Conservation (phyloP, 2,797 vertebrate species). For the Myotis myotis region DNA sequence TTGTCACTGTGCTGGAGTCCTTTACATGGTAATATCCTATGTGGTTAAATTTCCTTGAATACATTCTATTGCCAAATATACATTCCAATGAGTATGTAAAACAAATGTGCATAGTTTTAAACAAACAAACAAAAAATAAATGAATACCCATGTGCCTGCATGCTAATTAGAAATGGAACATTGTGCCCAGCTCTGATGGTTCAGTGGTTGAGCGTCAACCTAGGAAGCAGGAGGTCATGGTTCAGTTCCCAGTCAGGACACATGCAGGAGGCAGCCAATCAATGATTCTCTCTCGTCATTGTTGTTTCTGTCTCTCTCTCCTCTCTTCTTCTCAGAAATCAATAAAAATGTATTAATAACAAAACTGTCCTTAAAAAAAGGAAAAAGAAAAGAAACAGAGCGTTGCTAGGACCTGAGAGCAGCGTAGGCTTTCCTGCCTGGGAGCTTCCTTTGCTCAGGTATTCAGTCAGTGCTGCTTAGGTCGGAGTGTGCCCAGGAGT, state of each 20-base stretch:
- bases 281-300: too few species aligned
- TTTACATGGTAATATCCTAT: neutral
- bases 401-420: too few species aligned
- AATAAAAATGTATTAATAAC: too few species aligned
- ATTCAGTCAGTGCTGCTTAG: neutral
- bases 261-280: too few species aligned
- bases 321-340: too few species aligned
- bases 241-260: too few species aligned
- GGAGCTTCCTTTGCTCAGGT: neutral
- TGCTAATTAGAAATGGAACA: neutral
- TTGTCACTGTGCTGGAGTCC: neutral
- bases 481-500: neutral
- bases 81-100: neutral
- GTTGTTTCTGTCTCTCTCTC: too few species aligned
- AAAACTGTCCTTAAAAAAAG: too few species aligned
- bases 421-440: too few species aligned
- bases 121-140: neutral
- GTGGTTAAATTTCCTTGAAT: neutral
- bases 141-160: neutral
- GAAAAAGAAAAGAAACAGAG: too few species aligned
- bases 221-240: too few species aligned
- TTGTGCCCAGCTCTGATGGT: neutral
- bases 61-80: neutral
- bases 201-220: too few species aligned
- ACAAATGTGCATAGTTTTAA: neutral